phyloP scores from a whole-genome alignment of 2,113 vertebrate genomes.

The Passer montanus region DNA sequence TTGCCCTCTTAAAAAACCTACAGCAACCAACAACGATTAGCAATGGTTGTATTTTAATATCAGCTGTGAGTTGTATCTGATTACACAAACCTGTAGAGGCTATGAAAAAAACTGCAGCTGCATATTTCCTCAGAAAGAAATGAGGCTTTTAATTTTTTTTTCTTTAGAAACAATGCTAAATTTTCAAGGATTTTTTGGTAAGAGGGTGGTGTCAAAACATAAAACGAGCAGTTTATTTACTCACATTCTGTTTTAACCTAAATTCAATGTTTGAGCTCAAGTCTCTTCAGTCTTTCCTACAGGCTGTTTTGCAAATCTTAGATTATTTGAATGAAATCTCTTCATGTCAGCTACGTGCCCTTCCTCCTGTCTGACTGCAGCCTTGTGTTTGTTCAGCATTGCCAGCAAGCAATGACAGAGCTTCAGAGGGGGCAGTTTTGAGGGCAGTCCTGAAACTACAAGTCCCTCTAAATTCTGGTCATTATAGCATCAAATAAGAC shows the following conservation, averaged over 20 bases:
- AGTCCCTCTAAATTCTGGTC: neutral
- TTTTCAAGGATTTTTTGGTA: neutral
- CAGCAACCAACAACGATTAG: neutral
- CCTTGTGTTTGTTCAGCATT: neutral
- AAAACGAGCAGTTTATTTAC: neutral
- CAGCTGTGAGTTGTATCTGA: neutral
- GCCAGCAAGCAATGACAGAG: neutral
- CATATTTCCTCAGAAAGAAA: neutral
- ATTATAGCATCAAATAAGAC: neutral
- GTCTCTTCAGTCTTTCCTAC: neutral
- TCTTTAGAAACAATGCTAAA: neutral
- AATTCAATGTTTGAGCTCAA: neutral
- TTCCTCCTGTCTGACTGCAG: neutral
- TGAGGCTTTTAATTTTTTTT: neutral
- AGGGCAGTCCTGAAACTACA: neutral
- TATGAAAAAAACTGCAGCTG: neutral
- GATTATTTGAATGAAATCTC: neutral
- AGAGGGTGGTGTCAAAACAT: neutral
- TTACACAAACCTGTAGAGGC: neutral
- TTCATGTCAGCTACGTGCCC: neutral
- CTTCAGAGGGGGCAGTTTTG: neutral
- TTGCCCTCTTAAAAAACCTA: neutral
- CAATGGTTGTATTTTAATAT: neutral
- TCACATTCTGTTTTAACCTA: neutral
- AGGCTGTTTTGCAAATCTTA: neutral